Evolutionary conservation across 2,113 vertebrate genomes (phyloP).

Genomic region (Glaucomys volans): DNA sequence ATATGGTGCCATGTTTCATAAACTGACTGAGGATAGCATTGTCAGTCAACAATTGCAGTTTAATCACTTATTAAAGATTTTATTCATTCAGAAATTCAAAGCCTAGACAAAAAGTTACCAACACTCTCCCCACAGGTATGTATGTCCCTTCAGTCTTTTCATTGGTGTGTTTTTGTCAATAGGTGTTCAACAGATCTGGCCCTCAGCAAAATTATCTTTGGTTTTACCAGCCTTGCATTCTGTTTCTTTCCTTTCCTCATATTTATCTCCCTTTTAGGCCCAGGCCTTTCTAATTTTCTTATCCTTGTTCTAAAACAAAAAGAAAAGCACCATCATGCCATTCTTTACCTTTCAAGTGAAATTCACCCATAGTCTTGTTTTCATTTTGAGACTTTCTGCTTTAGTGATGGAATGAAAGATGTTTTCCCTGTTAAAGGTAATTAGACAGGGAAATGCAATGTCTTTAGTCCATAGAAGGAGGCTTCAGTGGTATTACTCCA

Average conservation of each 20-base stretch:
- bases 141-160: background rate
- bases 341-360: background rate
- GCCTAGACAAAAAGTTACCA: background rate
- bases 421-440: conserved; percentile 5
- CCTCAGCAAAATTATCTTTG: background rate
- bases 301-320: conserved; percentile 2
- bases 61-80: background rate
- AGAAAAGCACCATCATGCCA: background rate
- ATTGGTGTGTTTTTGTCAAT: background rate
- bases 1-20: background rate
- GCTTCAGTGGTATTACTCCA: background rate
- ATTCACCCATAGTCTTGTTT: background rate
- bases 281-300: background rate
- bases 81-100: background rate
- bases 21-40: background rate
- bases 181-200: background rate
- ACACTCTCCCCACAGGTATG: background rate
- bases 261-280: background rate
- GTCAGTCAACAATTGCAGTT: background rate
- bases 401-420: background rate
- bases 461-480: background rate
- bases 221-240: background rate
- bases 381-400: conserved; percentile 25
- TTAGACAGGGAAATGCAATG: background rate
- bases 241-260: background rate